Evolutionary conservation across 2,888 invertebrate genomes (phyloP).

Genomic region (Cephus nigrinus): DNA sequence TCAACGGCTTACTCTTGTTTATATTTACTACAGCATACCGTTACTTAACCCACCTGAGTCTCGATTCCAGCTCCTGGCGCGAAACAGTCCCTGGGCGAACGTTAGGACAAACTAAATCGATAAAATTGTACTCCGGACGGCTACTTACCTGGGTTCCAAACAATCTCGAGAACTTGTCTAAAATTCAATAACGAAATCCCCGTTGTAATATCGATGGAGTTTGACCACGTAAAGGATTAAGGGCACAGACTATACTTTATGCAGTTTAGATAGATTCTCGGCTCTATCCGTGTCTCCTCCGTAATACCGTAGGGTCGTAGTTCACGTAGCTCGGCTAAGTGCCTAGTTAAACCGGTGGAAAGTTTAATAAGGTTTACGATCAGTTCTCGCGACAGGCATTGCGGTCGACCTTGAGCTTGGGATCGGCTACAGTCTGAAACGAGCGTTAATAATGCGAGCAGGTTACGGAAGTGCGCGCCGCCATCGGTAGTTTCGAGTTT

Average conservation of each 20-base stretch:
- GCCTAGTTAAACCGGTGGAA: neutral
- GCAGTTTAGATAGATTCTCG: neutral
- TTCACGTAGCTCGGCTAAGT: neutral
- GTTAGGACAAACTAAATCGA: slow-evolving; percentile 26
- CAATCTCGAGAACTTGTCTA: neutral
- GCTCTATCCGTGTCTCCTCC: neutral
- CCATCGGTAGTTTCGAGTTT: neutral
- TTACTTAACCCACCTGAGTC: neutral
- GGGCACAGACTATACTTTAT: neutral
- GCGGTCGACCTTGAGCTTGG: neutral
- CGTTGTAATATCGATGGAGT: neutral
- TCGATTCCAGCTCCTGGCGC: neutral
- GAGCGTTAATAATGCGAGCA: neutral
- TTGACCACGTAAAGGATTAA: neutral
- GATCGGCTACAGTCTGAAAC: neutral
- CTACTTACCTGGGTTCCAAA: neutral
- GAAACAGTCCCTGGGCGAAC: slow-evolving; percentile 30
- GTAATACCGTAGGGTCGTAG: neutral
- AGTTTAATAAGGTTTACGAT: neutral
- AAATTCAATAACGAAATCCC: neutral
- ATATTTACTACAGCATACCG: neutral
- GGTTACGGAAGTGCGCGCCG: neutral
- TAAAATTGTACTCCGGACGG: slow-evolving; percentile 25
- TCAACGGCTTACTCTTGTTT: neutral
- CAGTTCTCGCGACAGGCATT: neutral